Conservation (phyloP, 2,888 invertebrate species). For the Tortricodes alternella region DNA sequence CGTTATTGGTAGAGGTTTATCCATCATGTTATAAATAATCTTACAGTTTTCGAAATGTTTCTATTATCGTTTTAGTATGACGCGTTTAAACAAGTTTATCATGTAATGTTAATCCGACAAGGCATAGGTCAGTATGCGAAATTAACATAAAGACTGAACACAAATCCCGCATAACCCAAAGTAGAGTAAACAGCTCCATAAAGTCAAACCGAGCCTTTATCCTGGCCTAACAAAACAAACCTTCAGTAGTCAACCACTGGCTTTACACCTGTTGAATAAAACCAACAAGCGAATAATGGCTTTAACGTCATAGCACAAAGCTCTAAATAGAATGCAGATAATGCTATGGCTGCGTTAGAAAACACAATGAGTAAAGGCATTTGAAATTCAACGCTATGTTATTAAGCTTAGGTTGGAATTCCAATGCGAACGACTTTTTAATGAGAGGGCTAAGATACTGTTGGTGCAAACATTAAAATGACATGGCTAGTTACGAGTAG, state of each 20-base stretch:
- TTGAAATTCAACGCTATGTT: neutral
- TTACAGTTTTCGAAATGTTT: too few relatives aligned
- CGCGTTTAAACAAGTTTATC: too few relatives aligned
- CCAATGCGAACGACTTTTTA: neutral
- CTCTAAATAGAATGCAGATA: neutral
- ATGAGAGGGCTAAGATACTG: neutral
- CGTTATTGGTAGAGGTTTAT: too few relatives aligned
- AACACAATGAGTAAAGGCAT: neutral
- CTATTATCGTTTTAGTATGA: too few relatives aligned
- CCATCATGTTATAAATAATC: too few relatives aligned
- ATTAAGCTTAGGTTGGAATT: neutral
- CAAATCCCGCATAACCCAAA: neutral
- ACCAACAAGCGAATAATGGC: neutral
- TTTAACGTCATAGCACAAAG: neutral
- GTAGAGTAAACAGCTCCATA: neutral
- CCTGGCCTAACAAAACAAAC: slow-evolving; percentile 8
- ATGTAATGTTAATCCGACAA: too few relatives aligned
- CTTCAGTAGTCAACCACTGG: slow-evolving; percentile 3
- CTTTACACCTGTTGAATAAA: slow-evolving; percentile 10
- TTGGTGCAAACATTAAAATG: slow-evolving; percentile 1
- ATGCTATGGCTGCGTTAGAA: neutral
- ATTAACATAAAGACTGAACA: neutral
- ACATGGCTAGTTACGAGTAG: neutral
- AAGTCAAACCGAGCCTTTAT: neutral
- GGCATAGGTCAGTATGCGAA: too few relatives aligned